Evolutionary conservation across 2,888 invertebrate species (phyloP).

Genomic region (Ectropis crepuscularia): DNA sequence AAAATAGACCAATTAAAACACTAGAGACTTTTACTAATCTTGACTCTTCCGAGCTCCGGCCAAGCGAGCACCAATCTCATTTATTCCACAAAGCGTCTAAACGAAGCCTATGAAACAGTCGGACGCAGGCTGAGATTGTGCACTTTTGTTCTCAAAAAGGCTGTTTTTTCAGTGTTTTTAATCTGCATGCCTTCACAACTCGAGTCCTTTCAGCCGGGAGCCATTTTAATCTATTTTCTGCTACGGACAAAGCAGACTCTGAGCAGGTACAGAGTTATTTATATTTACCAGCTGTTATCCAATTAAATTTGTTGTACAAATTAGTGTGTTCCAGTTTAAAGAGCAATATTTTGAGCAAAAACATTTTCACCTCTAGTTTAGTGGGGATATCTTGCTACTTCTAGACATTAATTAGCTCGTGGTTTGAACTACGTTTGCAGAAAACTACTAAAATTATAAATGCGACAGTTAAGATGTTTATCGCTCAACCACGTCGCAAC

Average conservation of each 20-base stretch:
- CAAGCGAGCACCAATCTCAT: conserved; percentile 11
- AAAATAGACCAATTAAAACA: neutral
- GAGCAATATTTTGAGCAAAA: too few species aligned
- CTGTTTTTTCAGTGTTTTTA: conserved; percentile 71
- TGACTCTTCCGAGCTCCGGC: neutral
- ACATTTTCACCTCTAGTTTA: too few species aligned
- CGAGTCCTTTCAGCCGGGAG: conserved; percentile 66
- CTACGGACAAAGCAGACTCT: conserved; percentile 13
- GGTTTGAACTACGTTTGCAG: too few species aligned
- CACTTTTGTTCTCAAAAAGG: conserved; percentile 60
- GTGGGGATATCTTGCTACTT: too few species aligned
- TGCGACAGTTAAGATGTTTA: too few species aligned
- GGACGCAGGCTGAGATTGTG: conserved; percentile 46
- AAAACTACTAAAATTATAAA: too few species aligned
- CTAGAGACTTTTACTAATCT: neutral
- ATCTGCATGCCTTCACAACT: conserved; percentile 75
- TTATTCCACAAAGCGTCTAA: conserved; percentile 25
- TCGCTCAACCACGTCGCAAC: too few species aligned
- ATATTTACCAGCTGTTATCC: conserved; percentile 9
- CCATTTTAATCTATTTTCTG: conserved; percentile 76
- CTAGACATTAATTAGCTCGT: too few species aligned
- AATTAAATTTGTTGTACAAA: neutral
- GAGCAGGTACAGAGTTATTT: conserved; percentile 14
- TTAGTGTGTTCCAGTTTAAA: too few species aligned
- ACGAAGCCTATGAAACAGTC: conserved; percentile 25